Percentiles rank a stretch among this genome's conserved stretches.
Conservation (phyloP, 1,140 invertebrate species). For the Epicauta chinensis region DNA sequence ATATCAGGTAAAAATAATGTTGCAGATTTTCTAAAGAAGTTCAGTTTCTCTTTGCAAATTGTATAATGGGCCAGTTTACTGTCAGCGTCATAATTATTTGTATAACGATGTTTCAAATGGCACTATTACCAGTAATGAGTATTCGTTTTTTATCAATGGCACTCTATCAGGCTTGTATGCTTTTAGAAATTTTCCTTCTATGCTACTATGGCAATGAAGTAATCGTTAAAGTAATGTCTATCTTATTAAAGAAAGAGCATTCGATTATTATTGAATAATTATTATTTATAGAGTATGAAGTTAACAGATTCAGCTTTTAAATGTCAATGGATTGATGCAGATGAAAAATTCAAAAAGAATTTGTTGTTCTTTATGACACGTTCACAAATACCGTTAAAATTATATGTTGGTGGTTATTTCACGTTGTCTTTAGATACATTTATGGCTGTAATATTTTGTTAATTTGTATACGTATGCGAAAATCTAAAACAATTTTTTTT, state of each 20-base stretch:
- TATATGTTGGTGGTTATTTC: slow-evolving; percentile 27
- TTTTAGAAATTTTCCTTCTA: slow-evolving; percentile 32
- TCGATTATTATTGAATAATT: background rate
- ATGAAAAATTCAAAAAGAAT: slow-evolving; percentile 22
- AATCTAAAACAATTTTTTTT: no score
- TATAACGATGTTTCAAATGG: slow-evolving; percentile 21
- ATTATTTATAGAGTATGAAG: slow-evolving; percentile 24
- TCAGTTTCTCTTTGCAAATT: slow-evolving; percentile 17
- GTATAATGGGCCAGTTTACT: slow-evolving; percentile 24
- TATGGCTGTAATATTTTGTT: slow-evolving; percentile 15
- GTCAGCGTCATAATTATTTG: slow-evolving; percentile 27
- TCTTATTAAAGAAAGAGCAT: background rate
- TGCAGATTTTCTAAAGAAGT: slow-evolving; percentile 28
- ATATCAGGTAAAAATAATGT: no score
- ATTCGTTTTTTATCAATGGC: slow-evolving; percentile 31
- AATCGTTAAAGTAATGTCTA: slow-evolving; percentile 29
- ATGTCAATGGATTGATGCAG: slow-evolving; percentile 25
- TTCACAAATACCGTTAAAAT: slow-evolving; percentile 21
- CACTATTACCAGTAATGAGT: slow-evolving; percentile 17
- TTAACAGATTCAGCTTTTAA: slow-evolving; percentile 21
- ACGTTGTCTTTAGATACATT: slow-evolving; percentile 27
- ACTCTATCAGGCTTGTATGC: slow-evolving; percentile 30
- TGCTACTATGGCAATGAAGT: slow-evolving; percentile 38
- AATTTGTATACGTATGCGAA: background rate
- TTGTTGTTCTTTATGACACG: slow-evolving; percentile 28